Base-by-base conservation (phyloP, 2,888 invertebrate genomes). In the Melipona bicolor region DNA sequence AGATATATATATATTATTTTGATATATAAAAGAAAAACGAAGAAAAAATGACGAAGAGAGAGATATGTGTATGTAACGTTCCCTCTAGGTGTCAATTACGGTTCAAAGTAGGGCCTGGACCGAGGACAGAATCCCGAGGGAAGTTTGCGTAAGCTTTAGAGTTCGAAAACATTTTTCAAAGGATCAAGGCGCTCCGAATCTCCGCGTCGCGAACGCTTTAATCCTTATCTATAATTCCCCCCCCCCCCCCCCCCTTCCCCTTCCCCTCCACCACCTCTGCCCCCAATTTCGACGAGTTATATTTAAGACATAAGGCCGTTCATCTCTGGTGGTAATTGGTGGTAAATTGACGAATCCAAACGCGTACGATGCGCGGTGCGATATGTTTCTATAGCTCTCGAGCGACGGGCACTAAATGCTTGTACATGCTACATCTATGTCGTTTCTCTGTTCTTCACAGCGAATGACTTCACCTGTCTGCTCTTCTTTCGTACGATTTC, bases 71-170 rank as follows among this genome's bases (percentile, higher is more conserved):
- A 59, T 71, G 67, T 67, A 88, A 87, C 73, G 79, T 90, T 89
- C 90, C 91, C 91, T 91, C 88, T 87, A 88, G 83, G 87, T 90
- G 87, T 89, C 90, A 90, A 91, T 90, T 89, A 87, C 91, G 92
- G 90, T 92, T 90, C 92, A 92, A 93, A 92, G 92, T 93, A 93
- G 93, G 93, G 93, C 93, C 93, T 93, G 93, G 91, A 91, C 91
- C 92, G 91, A 87, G 77, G 87, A 83, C 89, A 90, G 79, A 87
- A 86, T 86, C 68, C 70, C 71, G 90, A 89, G 90, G 90, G 90
- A 90, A 88, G 56, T 68, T 67, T 43, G 70, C 85, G 82, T 87
- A 80, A 61, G 64, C 78, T 77, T 80, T 84, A 85, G 77, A 24
- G 74, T 80, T 78, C 43, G 49, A 79, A 24, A 49, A 65, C 61